Evolutionary conservation across 2,797 vertebrate species (phyloP).

Genomic region (Alcedo quadribrachys): DNA sequence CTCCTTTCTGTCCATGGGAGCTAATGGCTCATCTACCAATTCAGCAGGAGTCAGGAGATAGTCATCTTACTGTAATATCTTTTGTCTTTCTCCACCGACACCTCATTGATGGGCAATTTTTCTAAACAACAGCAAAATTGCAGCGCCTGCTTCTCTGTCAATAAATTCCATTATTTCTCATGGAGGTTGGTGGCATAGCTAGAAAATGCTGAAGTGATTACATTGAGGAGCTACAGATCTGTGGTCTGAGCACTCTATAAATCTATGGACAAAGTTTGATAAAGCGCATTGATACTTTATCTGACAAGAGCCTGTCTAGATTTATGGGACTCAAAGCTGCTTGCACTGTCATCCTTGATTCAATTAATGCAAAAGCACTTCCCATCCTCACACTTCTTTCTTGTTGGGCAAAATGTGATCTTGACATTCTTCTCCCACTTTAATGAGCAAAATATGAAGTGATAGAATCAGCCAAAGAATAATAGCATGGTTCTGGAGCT

Average conservation of each 20-base stretch:
- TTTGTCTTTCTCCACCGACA: conserved; percentile 63
- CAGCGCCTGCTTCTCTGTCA: conserved; percentile 66
- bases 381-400: conserved; percentile 7
- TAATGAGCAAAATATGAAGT: conserved; percentile 23
- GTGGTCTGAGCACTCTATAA: conserved; percentile 70
- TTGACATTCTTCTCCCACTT: not conserved
- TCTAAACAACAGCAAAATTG: conserved; percentile 74
- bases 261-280: conserved; percentile 74
- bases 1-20: conserved; percentile 7
- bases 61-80: conserved; percentile 56
- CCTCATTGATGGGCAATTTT: conserved; percentile 75
- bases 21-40: conserved; percentile 52
- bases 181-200: conserved; percentile 56
- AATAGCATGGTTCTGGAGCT: not conserved
- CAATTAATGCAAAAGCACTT: conserved; percentile 54
- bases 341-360: conserved; percentile 21
- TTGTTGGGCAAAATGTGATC: conserved; percentile 30
- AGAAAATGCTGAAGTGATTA: conserved; percentile 71
- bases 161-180: conserved; percentile 76
- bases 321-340: conserved; percentile 49
- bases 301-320: conserved; percentile 57
- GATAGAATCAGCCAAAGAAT: not conserved
- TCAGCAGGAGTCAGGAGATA: conserved; percentile 57
- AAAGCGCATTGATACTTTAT: conserved; percentile 68
- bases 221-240: conserved; percentile 57